Evolutionary conservation across 2,113 vertebrate species (phyloP), one percentile per base, ranked within the genome.

Genomic region (Corythoichthys haematopterus): DNA sequence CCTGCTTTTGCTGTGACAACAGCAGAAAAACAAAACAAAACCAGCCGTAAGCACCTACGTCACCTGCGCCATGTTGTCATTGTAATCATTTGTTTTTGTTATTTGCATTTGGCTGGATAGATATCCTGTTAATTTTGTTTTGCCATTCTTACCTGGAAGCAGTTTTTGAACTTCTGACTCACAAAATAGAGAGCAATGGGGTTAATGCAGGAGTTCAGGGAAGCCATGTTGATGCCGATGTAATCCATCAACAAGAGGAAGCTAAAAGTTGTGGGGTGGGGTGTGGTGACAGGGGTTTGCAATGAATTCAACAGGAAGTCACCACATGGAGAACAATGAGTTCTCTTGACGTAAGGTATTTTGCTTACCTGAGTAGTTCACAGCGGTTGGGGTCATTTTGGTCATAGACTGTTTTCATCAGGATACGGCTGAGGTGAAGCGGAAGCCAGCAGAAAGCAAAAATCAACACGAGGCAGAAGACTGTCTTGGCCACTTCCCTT

Each of bases 181-280:
- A 96, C 94, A 0, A 96, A 96, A 85, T 96, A 96, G 69, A 96
- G 93, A 33, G 95, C 95, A 73, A 96, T 94, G 0, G 95, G 95
- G 77, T 96, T 96, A 79, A 96, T 96, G 88, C 95, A 96, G 86
- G 94, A 96, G 85, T 96, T 96, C 68, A 96, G 85, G 6, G 94
- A 96, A 66, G 95, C 95, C 94, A 96, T 95, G 86, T 95, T 96
- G 88, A 96, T 96, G 47, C 95, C 95, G 0, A 96, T 96, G 82
- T 96, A 96, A 88, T 96, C 93, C 91, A 96, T 92, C 88, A 96
- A 93, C 3, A 96, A 86, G 69, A 96, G 94, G 87, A 96, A 96
- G 70, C 95, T 92, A 75, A 38, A 1, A 35, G 33, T 13, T 52
- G 45, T 52, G 45, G 33, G 36, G 79, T 36, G 74, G 56, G 56